phyloP scores from a whole-genome alignment of 2,888 invertebrate genomes.

The Ectemnius continuus region DNA sequence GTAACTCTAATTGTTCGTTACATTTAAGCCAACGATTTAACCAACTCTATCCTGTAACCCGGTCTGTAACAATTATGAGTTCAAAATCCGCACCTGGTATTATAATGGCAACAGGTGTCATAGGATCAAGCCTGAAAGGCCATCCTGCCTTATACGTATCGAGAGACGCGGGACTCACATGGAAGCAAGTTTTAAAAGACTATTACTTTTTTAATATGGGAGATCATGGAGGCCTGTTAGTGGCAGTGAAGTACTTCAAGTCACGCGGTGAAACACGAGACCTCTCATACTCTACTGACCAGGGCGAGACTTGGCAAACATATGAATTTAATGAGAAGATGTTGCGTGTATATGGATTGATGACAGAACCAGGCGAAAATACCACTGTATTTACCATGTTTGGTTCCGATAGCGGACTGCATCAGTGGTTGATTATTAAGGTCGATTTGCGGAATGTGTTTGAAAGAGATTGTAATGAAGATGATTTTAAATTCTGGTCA shows the following conservation, averaged over 20 bases:
- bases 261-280: conserved; percentile 87
- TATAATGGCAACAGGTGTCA: conserved; percentile 91
- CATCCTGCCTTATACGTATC: conserved; percentile 90
- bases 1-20: conserved; percentile 87
- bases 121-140: conserved; percentile 88
- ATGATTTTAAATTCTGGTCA: conserved; percentile 94
- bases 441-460: conserved; percentile 82
- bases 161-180: conserved; percentile 89
- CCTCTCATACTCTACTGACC: conserved; percentile 91
- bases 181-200: conserved; percentile 89
- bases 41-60: conserved; percentile 88
- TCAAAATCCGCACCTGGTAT: conserved; percentile 93
- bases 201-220: conserved; percentile 93
- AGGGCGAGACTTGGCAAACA: conserved; percentile 89
- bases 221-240: conserved; percentile 93
- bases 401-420: conserved; percentile 87
- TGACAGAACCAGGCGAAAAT: conserved; percentile 97
- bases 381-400: conserved; percentile 95
- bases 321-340: conserved; percentile 86
- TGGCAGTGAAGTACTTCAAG: conserved; percentile 91
- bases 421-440: conserved; percentile 94
- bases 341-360: conserved; percentile 91
- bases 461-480: conserved; percentile 81
- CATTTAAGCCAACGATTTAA: conserved; percentile 93
- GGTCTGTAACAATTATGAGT: conserved; percentile 90